Conservation (phyloP, 37 sponge, comb jelly and placozoan genomes). For the Halisarca cf. caerulea region DNA sequence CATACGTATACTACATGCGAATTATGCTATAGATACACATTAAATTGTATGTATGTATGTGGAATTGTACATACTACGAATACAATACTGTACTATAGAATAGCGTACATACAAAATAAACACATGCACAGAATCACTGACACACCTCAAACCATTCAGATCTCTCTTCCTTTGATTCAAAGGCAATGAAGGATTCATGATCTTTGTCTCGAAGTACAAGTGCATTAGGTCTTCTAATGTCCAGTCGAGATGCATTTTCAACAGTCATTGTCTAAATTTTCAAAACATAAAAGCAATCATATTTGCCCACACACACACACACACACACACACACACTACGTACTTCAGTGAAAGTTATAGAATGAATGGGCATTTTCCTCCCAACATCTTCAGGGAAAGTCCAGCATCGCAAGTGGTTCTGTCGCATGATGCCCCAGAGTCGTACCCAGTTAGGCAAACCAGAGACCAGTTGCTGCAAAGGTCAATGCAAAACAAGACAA, state of each 20-base stretch:
- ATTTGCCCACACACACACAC: not conserved
- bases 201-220: constrained; percentile 52
- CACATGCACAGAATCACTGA: not conserved
- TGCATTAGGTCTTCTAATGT: constrained; percentile 80
- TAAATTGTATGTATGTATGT: too few relatives aligned
- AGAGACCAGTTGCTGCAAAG: constrained; percentile 72
- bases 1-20: too few relatives aligned
- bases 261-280: constrained; percentile 41
- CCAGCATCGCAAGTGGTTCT: constrained; percentile 87
- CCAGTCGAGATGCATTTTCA: constrained; percentile 78
- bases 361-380: constrained; percentile 65
- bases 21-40: too few relatives aligned
- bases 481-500: too few relatives aligned
- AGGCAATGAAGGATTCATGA: constrained; percentile 65
- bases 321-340: not conserved
- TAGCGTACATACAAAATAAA: not conserved
- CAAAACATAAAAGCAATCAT: not conserved
- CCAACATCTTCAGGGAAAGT: constrained; percentile 90
- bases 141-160: constrained; percentile 55
- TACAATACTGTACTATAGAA: not conserved
- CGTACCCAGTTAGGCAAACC: constrained; percentile 89
- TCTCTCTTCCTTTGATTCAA: constrained; percentile 89
- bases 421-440: constrained; percentile 92
- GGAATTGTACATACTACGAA: too few relatives aligned
- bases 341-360: constrained; percentile 71